A percentile compares a stretch with the other conserved stretches of the same genome.
phyloP scores from a whole-genome alignment of 2,888 invertebrate species.

The Smittia aterrima region DNA sequence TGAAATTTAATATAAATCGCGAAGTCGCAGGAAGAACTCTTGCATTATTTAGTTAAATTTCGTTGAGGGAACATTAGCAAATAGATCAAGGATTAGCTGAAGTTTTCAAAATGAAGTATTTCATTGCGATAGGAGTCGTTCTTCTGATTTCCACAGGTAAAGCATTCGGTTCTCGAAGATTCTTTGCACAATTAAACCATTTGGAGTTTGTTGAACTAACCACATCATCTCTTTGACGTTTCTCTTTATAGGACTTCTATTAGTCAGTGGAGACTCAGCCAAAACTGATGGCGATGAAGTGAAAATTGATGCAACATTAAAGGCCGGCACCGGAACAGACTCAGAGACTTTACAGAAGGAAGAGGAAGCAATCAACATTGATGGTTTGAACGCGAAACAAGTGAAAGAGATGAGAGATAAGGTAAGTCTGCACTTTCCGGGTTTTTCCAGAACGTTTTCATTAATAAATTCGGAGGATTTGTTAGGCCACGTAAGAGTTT shows the following conservation, averaged over 20 bases:
- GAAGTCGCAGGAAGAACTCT: background rate
- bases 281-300: slow-evolving; percentile 55
- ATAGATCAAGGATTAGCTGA: background rate
- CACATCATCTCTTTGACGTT: background rate
- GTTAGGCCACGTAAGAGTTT: slow-evolving; percentile 35
- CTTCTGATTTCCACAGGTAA: slow-evolving; percentile 35
- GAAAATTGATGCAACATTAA: slow-evolving; percentile 45
- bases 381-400: slow-evolving; percentile 92
- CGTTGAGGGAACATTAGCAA: background rate
- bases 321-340: slow-evolving; percentile 76
- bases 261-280: slow-evolving; percentile 54
- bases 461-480: background rate
- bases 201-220: no score
- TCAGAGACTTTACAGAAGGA: slow-evolving; percentile 87
- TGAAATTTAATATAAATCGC: background rate
- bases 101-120: slow-evolving; percentile 32
- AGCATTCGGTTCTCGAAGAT: background rate
- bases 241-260: background rate
- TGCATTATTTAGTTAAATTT: background rate
- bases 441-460: background rate
- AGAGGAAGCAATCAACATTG: slow-evolving; percentile 94
- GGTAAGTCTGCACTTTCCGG: slow-evolving; percentile 45
- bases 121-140: slow-evolving; percentile 30
- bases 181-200: background rate
- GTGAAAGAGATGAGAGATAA: slow-evolving; percentile 86